Base-by-base conservation (phyloP, 2,113 vertebrate species). In the Odobenus rosmarus region DNA sequence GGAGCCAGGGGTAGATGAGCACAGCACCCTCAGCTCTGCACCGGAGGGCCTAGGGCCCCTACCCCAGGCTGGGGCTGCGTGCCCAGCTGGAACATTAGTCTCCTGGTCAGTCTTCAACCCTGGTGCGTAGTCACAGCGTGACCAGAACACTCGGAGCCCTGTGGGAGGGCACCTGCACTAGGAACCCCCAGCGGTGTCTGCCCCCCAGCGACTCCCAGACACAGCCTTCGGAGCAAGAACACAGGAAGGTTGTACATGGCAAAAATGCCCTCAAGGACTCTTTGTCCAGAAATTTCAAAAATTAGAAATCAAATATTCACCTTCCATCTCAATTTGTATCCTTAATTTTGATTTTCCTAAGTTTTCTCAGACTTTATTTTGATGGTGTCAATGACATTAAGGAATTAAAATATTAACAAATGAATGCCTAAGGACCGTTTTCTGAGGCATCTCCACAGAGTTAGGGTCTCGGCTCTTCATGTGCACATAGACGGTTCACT, bases 401-500 rank as follows among this genome's bases (percentile, higher is more conserved):
- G 46, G 36, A 62, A 28, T 62, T 46, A 7, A 88, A 80, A 67
- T 6, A 16, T 21, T 19, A 21, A n/a, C 24, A 67, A 39, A 55
- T 6, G n/a, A n/a, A 15, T 16, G 31, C 8, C 23, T 24, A 12
- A 33, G 51, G 31, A 7, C 31, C 61, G 7, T 4, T 87, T 71
- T 49, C 31, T 1, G 23, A 28, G 84, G 51, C 31, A 24, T 28
- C 69, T 36, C 5, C 33, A 33, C 5, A 53, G 51, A 33, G 9
- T 1, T 19, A 26, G 31, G 39, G 39, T 16, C 31, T 12, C 28
- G 7, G 79, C n/a, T 15, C 4, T 28, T 19, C 28, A 16, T 8
- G 1, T 2, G 1, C 1, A 1, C 7, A 2, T 2, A 18, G 33
- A 12, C 7, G 7, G 2, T 6, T 36, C 49, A 5, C 11, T 61